phyloP scores from a whole-genome alignment of 2,888 invertebrate species.

The Acheta domesticus region DNA sequence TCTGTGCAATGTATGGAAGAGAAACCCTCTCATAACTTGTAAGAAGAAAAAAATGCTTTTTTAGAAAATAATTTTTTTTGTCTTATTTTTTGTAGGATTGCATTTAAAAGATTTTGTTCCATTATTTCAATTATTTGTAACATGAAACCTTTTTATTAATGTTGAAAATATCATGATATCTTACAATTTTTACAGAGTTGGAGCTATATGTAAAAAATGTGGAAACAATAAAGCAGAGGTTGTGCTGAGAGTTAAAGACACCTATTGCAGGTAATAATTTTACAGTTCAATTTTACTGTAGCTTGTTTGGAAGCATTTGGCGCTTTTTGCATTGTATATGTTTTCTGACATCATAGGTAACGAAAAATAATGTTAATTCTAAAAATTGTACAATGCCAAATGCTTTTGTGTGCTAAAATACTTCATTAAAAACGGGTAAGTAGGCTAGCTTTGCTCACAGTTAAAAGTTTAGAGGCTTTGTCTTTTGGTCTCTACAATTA shows the following conservation, averaged over 20 bases:
- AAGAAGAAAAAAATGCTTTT: neutral
- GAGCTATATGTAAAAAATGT: conserved; percentile 63
- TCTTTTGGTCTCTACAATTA: no score
- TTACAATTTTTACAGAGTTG: conserved; percentile 42
- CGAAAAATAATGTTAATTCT: no score
- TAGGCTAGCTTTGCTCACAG: no score
- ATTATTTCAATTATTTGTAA: neutral
- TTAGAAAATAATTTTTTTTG: neutral
- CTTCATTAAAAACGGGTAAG: no score
- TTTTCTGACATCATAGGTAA: neutral
- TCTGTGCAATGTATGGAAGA: conserved; percentile 36
- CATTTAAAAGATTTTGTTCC: neutral
- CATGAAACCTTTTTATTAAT: neutral
- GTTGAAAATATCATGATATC: neutral
- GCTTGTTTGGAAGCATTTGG: neutral
- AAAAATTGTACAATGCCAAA: no score
- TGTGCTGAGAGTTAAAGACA: conserved; percentile 60
- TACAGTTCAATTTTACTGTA: neutral
- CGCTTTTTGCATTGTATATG: neutral
- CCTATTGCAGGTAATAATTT: conserved; percentile 57
- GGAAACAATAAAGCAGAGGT: conserved; percentile 49
- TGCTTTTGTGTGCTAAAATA: no score
- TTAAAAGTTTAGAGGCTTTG: no score
- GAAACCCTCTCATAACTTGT: conserved; percentile 26
- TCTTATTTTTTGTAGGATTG: neutral